Evolutionary conservation across 1,140 invertebrate species (phyloP), one percentile per base, ranked within the genome.

Genomic region (Hylaeus volcanicus): DNA sequence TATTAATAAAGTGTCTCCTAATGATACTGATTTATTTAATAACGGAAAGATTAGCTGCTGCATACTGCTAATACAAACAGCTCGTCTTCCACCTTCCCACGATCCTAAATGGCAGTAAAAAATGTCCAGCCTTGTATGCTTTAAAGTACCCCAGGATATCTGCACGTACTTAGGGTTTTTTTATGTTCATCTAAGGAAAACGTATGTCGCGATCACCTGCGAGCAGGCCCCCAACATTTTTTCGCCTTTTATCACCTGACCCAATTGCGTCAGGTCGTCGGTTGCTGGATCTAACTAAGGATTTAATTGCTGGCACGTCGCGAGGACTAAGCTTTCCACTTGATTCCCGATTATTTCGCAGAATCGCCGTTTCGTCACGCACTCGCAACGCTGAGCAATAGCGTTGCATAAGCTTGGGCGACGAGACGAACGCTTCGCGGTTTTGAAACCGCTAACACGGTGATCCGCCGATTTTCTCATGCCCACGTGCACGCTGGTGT

Each of bases 381-480:
- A 63, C 71, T 80, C 79, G 68, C 68, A 83, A 77, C 78, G 43
- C 55, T 39, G 11, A 58, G 61, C 48, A 37, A 39, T 37, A 55
- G 43, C 66, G 48, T 90, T 89, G 61, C 90, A 79, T 82, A 91
- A 90, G 43, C 15, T 73, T 71, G 85, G 82, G 79, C 85, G 86
- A 88, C 87, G 85, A 86, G 86, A 85, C 83, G 68, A 88, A 84
- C 82, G 88, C 83, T 87, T 86, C 81, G 81, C 76, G 81, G 81
- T 91, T 91, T 85, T 87, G 85, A 87, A 87, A 86, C 78, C 78
- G 61, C 84, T 26, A 14, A 51, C 61, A 26, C 26, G 26, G 26
- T 26, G 77, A 74, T 79, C 60, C 53, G 3, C 43, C 77, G 81
- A 66, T 71, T 88, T 89, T 89, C 87, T 78, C 89, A 48, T 48